phyloP scores from a whole-genome alignment of 2,113 vertebrate genomes.

The Terrapene triunguis region DNA sequence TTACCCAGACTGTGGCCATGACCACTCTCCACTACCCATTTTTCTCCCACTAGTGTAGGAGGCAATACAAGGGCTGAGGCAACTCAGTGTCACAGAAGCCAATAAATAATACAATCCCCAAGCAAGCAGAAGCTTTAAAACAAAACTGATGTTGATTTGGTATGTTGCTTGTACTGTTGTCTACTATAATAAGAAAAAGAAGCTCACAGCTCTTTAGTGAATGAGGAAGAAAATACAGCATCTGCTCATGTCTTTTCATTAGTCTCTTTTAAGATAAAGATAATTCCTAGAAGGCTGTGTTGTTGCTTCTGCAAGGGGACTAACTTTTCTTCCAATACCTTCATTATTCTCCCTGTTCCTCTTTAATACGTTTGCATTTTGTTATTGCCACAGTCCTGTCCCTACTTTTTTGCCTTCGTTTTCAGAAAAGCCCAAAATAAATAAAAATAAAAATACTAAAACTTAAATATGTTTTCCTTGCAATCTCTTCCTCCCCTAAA shows the following conservation, averaged over 20 bases:
- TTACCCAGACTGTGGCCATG: neutral
- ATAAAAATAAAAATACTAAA: rapidly evolving
- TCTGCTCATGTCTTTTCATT: rapidly evolving
- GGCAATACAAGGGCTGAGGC: neutral
- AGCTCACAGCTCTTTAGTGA: neutral
- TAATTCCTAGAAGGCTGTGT: neutral
- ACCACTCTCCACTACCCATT: neutral
- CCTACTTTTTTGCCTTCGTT: neutral
- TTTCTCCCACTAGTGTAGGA: neutral
- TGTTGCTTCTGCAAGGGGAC: rapidly evolving
- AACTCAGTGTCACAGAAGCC: neutral
- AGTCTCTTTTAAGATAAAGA: neutral
- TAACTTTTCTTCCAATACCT: neutral
- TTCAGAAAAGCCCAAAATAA: neutral
- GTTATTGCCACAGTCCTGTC: neutral
- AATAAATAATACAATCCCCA: neutral
- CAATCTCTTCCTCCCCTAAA: neutral
- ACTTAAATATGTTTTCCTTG: neutral
- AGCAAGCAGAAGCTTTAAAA: neutral
- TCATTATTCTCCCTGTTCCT: neutral
- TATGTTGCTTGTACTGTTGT: neutral
- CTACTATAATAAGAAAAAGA: rapidly evolving
- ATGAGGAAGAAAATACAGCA: rapidly evolving
- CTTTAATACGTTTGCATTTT: neutral
- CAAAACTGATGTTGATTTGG: neutral